Conservation (phyloP, 2,888 invertebrate species). For the Habrosyne pyritoides region DNA sequence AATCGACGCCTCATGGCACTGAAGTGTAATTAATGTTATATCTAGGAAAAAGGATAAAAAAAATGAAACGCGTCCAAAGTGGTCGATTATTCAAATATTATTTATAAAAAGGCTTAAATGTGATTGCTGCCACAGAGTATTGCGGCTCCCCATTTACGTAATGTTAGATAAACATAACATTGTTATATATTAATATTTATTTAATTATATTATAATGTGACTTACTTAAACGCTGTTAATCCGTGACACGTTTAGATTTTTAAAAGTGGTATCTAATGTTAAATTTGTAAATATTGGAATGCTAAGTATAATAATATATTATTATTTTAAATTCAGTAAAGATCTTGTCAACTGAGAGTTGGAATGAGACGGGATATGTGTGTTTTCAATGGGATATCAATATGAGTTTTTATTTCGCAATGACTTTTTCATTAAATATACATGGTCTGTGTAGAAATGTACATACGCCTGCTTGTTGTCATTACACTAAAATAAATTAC, state of each 20-base stretch:
- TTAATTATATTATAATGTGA: constrained; percentile 29
- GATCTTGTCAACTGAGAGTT: neutral
- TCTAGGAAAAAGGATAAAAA: neutral
- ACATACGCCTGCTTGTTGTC: too few relatives aligned
- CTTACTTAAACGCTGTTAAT: constrained; percentile 37
- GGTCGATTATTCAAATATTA: constrained; percentile 22
- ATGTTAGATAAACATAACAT: constrained; percentile 17
- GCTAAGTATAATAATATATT: neutral
- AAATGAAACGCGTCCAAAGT: constrained; percentile 16
- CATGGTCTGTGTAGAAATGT: too few relatives aligned
- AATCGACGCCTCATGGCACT: neutral
- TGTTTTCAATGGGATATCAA: neutral
- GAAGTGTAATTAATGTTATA: neutral
- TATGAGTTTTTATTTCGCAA: neutral
- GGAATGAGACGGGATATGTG: neutral
- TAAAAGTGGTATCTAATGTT: constrained; percentile 24
- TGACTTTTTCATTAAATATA: too few relatives aligned
- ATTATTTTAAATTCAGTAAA: neutral
- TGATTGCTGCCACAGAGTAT: constrained; percentile 22
- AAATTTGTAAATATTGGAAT: constrained; percentile 22
- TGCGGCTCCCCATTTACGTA: constrained; percentile 34
- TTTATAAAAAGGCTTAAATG: constrained; percentile 28
- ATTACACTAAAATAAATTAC: neutral
- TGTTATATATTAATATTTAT: constrained; percentile 28
- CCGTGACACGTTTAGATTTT: constrained; percentile 31